Base-by-base conservation (phyloP, 2,888 invertebrate genomes). In the Tuta absoluta region DNA sequence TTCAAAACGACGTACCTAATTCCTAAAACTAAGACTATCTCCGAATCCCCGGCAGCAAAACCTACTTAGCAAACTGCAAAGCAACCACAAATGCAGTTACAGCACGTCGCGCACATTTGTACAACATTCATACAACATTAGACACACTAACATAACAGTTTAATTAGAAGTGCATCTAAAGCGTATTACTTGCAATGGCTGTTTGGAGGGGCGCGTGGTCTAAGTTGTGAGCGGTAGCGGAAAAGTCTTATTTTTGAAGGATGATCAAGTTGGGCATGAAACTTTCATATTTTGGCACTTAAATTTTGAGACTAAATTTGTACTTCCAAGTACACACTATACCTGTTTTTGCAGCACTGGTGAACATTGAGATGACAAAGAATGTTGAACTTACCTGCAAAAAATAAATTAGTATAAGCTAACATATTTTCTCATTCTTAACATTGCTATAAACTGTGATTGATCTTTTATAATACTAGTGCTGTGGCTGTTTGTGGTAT, bases 111-210 rank as follows among this genome's bases (percentile, higher is more conserved):
- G 53, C 28, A 78, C 56, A 76, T 78, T 80, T 71, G 80, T 71
- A 75, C 72, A 68, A 79, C 80, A 77, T 78, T 80, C 69, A 71
- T 80, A 78, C 78, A 76, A 83, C 85, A 82, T 85, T 86, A 84
- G 81, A 80, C 74, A 76, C 72, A 85, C 86, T 81, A 83, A 84
- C 87, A 85, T 88, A 87, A 89, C 87, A 81, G 86, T 88, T 88
- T 89, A 90, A 89, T 90, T 89, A 89, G 83, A 85, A 87, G 83
- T 86, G 86, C 87, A 85, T 83, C 79, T 80, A 81, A 82, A 77
- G 78, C 74, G 80, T 81, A 81, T 81, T 82, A 82, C 84, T 82
- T 86, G 84, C 80, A 80, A 80, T 77, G 76, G 75, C 69, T 72
- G 76, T 69, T 65, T 69, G 63, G 71, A 69, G 72, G 71, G 68